Evolutionary conservation across 2,888 invertebrate species (phyloP).

Genomic region (Isoperla grammatica): DNA sequence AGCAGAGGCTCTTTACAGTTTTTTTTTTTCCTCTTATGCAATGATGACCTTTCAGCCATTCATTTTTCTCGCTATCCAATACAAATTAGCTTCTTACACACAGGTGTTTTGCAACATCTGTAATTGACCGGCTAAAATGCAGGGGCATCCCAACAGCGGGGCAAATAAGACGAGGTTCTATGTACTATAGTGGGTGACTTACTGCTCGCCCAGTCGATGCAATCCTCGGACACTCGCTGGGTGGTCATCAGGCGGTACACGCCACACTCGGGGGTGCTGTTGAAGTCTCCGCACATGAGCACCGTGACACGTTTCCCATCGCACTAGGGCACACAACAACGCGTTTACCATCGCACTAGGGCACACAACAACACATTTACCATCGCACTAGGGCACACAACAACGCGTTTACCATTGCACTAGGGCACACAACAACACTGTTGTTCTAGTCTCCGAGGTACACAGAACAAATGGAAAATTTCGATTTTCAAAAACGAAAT

Average conservation of each 20-base stretch:
- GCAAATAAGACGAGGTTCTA: no score
- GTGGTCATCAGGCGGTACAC: conserved; percentile 72
- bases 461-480: no score
- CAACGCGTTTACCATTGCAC: conserved; percentile 41
- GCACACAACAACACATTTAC: conserved; percentile 38
- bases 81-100: no score
- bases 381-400: conserved; percentile 40
- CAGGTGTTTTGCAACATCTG: no score
- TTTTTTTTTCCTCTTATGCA: no score
- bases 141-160: no score
- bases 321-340: conserved; percentile 39
- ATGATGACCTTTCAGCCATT: no score
- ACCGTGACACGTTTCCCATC: conserved; percentile 53
- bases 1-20: no score
- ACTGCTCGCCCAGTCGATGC: conserved; percentile 75
- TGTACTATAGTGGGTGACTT: conserved; percentile 41
- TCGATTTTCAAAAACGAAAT: no score
- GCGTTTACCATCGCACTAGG: conserved; percentile 43
- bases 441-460: conserved; percentile 5
- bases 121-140: no score
- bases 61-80: no score
- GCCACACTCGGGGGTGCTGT: conserved; percentile 78
- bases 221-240: conserved; percentile 56
- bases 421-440: conserved; percentile 36
- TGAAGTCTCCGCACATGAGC: conserved; percentile 89